Evolutionary conservation across 2,113 vertebrate species (phyloP).

Genomic region (Notothenia rossii): DNA sequence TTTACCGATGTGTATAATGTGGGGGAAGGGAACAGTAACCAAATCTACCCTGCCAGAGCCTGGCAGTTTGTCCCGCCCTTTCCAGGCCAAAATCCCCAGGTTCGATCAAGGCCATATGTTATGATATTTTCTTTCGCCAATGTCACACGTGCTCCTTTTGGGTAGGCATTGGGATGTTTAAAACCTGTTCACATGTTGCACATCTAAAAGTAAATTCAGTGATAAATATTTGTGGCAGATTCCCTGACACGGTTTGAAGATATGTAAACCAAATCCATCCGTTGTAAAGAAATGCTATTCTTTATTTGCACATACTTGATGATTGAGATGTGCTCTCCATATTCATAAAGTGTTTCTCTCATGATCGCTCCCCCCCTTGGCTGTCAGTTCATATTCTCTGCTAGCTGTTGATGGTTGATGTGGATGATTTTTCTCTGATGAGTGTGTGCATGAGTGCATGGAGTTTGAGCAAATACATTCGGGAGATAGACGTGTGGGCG

Average conservation of each 20-base stretch:
- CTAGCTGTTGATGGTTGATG: slow-evolving; percentile 46
- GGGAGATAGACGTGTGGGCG: slow-evolving; percentile 50
- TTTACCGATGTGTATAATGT: slow-evolving; percentile 11
- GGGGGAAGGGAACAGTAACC: slow-evolving; percentile 30
- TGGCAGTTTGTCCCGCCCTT: slow-evolving; percentile 39
- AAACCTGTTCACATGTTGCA: slow-evolving; percentile 6
- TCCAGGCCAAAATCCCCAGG: slow-evolving; percentile 22
- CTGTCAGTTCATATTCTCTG: slow-evolving; percentile 35
- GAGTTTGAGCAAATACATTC: slow-evolving; percentile 54
- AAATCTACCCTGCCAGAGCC: slow-evolving; percentile 34
- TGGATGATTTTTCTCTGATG: slow-evolving; percentile 29
- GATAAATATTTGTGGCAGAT: background rate
- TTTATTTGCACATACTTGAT: slow-evolving; percentile 39
- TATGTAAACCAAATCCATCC: slow-evolving; percentile 14
- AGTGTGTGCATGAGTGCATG: slow-evolving; percentile 29
- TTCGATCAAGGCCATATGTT: slow-evolving; percentile 44
- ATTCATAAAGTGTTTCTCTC: slow-evolving; percentile 29
- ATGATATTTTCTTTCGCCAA: slow-evolving; percentile 18
- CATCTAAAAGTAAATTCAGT: slow-evolving; percentile 6
- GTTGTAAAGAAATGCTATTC: slow-evolving; percentile 17
- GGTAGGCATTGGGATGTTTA: background rate
- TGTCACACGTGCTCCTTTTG: slow-evolving; percentile 21
- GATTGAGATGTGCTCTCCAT: slow-evolving; percentile 25
- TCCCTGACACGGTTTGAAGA: slow-evolving; percentile 21
- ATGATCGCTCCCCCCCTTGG: slow-evolving; percentile 7